Evolutionary conservation across 2,888 invertebrate genomes (phyloP).

Genomic region (Hemithea aestivaria): DNA sequence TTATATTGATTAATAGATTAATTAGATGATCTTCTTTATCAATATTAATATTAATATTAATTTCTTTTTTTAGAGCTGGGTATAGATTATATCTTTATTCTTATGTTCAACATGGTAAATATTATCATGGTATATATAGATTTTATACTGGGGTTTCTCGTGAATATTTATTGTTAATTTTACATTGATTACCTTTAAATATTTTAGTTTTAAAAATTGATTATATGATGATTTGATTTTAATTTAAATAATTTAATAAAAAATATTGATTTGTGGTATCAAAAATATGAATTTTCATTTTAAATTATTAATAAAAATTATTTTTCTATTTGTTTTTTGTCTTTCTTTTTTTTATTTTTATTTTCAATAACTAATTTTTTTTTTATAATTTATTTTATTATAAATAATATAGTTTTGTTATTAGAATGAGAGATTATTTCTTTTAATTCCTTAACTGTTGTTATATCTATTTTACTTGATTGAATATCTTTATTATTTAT

Average conservation of each 20-base stretch:
- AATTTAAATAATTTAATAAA: slow-evolving; percentile 83
- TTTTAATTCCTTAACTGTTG: slow-evolving; percentile 66
- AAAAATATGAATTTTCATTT: slow-evolving; percentile 76
- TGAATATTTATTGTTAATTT: slow-evolving; percentile 80
- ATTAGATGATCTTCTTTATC: slow-evolving; percentile 68
- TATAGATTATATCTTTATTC: slow-evolving; percentile 84
- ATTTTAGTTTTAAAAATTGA: slow-evolving; percentile 78
- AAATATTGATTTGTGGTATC: slow-evolving; percentile 84
- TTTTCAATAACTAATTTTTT: slow-evolving; percentile 61
- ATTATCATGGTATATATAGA: slow-evolving; percentile 70
- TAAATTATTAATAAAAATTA: slow-evolving; percentile 63
- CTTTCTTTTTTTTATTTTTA: slow-evolving; percentile 69
- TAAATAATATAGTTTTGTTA: slow-evolving; percentile 64
- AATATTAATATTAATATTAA: slow-evolving; percentile 75
- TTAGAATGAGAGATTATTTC: slow-evolving; percentile 77
- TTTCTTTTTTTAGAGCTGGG: slow-evolving; percentile 82
- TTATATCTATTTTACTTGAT: slow-evolving; percentile 80
- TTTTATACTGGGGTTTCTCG: slow-evolving; percentile 69
- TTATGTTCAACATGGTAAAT: slow-evolving; percentile 80
- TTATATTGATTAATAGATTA: slow-evolving; percentile 81
- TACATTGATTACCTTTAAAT: slow-evolving; percentile 83
- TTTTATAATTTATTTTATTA: slow-evolving; percentile 65
- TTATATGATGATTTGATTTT: slow-evolving; percentile 68
- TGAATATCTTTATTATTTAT: slow-evolving; percentile 83
- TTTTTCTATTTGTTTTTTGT: slow-evolving; percentile 74